Evolutionary conservation across 2,113 vertebrate species (phyloP), one percentile per base, ranked within the genome.

Genomic region (Solea solea): DNA sequence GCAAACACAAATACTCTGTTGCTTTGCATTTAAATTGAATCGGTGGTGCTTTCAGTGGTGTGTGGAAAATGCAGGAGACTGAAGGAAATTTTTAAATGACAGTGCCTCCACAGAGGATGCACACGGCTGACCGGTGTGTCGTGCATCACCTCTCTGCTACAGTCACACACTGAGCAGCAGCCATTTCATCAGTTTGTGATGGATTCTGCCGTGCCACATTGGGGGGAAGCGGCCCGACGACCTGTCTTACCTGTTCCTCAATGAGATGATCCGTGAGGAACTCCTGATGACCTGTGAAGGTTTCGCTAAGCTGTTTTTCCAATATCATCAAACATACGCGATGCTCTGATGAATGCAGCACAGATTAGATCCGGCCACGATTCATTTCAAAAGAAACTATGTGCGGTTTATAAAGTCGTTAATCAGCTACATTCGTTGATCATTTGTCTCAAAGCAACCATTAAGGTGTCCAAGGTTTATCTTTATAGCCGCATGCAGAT

Each of bases 21-120:
- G 81, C 86, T 91, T 90, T 91, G 83, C 90, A 90, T 91, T 91
- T 91, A 90, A 90, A 92, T 91, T 89, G 85, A 86, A 92, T 88
- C 68, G 71, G 50, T 16, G 3, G 45, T 27, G 9, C 34, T 67
- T 65, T 68, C 80, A 44, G 52, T 8, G 55, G 44, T 14, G 69
- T 51, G 34, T 74, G 57, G 75, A 81, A 72, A 84, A 83, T 40
- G 71, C 61, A 46, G 34, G 21, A 27, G 66, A 76, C 64, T 14
- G 73, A n/a, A 58, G 34, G 79, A 65, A 67, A 53, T 83, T 76
- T 79, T 28, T 39, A 79, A 74, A 80, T 58, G 56, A 79, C 59
- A 59, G 72, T 56, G 75, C 56, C 44, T 63, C 53, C 64, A 13
- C 13, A 5, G 64, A 64, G 63, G 64, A 81, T 40, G 77, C 28